Base-by-base conservation (phyloP, 1,140 invertebrate genomes). In the Sinella curviseta region DNA sequence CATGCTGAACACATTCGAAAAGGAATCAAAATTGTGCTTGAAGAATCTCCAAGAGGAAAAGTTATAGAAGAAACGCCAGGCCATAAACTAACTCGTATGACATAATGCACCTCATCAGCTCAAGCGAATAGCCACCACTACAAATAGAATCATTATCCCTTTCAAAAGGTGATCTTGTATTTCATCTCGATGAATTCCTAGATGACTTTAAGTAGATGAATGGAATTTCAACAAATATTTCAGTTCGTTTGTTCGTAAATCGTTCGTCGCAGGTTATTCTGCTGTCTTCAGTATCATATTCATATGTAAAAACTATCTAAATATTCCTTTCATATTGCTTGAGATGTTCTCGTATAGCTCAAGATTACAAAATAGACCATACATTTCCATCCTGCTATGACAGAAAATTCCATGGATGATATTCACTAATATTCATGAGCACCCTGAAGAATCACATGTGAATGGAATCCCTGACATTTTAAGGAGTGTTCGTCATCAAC, bases 381-480 rank as follows among this genome's bases (percentile, higher is more conserved):
- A n/a, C n/a, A n/a, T n/a, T n/a, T n/a, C n/a, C n/a, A n/a, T n/a
- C n/a, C n/a, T n/a, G n/a, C n/a, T n/a, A n/a, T n/a, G n/a, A n/a
- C n/a, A n/a, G n/a, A n/a, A n/a, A n/a, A n/a, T n/a, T n/a, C n/a
- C n/a, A n/a, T n/a, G n/a, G n/a, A n/a, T n/a, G n/a, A n/a, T n/a
- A n/a, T n/a, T n/a, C n/a, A n/a, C n/a, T n/a, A n/a, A n/a, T n/a
- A n/a, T n/a, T n/a, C n/a, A n/a, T n/a, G 39, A 48, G 39, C 39
- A 48, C 39, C 8, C 8, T 12, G 39, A 48, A 12, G 39, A 48
- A 48, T 48, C 20, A 70, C 8, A 70, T 70, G 30, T 70, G 65
- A 70, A 70, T 70, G 65, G 65, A 70, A 70, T 70, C 65, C 30
- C 28, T 70, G 65, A 70, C 65, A 70, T 70, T 70, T 70, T 70